A percentile compares a stretch with the other conserved stretches of the same genome.
Evolutionary conservation across 2,888 invertebrate species (phyloP).

Genomic region (Hydriomena furcata): DNA sequence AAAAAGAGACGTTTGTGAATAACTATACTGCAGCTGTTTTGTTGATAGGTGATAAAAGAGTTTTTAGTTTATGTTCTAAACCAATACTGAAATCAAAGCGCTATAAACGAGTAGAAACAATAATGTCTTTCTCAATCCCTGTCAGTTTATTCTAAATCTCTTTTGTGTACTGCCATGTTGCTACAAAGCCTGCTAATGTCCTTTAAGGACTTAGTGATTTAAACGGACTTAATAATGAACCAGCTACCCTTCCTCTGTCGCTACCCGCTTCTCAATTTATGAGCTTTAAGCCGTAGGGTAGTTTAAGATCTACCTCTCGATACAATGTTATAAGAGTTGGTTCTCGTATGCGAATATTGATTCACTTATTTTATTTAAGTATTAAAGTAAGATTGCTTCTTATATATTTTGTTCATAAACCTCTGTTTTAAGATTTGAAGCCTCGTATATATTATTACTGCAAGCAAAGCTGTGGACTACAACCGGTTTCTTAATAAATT

Average conservation of each 20-base stretch:
- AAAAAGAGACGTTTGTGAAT: too few species aligned
- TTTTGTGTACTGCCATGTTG: conserved; percentile 80
- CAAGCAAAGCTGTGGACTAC: too few species aligned
- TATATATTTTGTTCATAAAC: too few species aligned
- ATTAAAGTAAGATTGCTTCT: too few species aligned
- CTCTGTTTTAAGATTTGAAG: too few species aligned
- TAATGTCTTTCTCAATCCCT: conserved; percentile 41
- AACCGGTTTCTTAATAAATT: too few species aligned
- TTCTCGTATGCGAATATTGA: conserved; percentile 9
- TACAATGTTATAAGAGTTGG: conserved; percentile 22
- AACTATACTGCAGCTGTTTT: too few species aligned
- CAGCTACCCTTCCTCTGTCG: conserved; percentile 66
- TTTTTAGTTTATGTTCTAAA: too few species aligned
- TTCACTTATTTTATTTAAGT: conserved; percentile 2
- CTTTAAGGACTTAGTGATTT: conserved; percentile 84
- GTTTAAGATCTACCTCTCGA: conserved; percentile 17
- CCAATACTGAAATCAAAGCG: too few species aligned
- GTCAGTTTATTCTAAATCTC: conserved; percentile 67
- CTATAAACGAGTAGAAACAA: conserved; percentile 6
- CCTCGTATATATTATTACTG: too few species aligned
- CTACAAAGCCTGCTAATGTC: conserved; percentile 81
- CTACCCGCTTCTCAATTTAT: conserved; percentile 62
- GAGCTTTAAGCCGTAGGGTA: conserved; percentile 62
- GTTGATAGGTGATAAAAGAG: too few species aligned
- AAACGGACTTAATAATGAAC: conserved; percentile 83